These are phyloP conservation scores for Alca torda DNA, from an alignment of 2,797 vertebrate species.

Conservation along the genomic window DNA sequence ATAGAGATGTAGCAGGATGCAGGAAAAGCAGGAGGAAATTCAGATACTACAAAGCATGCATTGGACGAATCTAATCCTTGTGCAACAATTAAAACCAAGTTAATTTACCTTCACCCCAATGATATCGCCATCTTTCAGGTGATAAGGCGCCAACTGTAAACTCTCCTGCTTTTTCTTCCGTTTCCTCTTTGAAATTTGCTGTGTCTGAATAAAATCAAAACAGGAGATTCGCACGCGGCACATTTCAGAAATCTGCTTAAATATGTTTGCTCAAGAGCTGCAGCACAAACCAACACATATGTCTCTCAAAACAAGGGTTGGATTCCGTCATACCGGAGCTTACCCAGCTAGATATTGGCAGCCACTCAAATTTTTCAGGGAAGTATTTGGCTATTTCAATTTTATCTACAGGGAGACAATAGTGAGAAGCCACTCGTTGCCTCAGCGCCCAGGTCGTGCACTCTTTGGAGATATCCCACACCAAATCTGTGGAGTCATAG, in stretches of 20 bases:
- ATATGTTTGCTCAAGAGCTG: not conserved
- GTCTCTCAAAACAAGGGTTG: not conserved
- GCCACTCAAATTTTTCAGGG: slow-evolving; percentile 89
- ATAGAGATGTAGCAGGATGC: not conserved
- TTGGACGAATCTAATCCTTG: not conserved
- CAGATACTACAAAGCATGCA: not conserved
- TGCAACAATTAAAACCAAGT: not conserved
- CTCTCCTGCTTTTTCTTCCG: slow-evolving; percentile 87
- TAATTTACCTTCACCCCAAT: slow-evolving; percentile 89
- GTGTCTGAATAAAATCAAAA: slow-evolving; percentile 77
- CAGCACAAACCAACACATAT: not conserved
- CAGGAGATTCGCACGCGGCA: not conserved
- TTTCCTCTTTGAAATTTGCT: slow-evolving; percentile 88
- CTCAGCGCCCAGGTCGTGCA: slow-evolving; percentile 79
- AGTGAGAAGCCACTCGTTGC: slow-evolving; percentile 81
- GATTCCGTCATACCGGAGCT: not conserved
- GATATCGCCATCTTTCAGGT: slow-evolving; percentile 90
- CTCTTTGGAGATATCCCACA: slow-evolving; percentile 87
- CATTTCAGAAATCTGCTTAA: not conserved
- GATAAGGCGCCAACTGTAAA: slow-evolving; percentile 85
- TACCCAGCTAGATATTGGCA: slow-evolving; percentile 89
- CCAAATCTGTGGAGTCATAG: slow-evolving; percentile 79
- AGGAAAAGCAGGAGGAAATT: not conserved
- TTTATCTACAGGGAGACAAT: slow-evolving; percentile 83
- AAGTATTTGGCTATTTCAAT: slow-evolving; percentile 91